These are phyloP conservation scores for Drosophila santomea DNA, from an alignment of 1,140 invertebrate species.

Conservation along the genomic window DNA sequence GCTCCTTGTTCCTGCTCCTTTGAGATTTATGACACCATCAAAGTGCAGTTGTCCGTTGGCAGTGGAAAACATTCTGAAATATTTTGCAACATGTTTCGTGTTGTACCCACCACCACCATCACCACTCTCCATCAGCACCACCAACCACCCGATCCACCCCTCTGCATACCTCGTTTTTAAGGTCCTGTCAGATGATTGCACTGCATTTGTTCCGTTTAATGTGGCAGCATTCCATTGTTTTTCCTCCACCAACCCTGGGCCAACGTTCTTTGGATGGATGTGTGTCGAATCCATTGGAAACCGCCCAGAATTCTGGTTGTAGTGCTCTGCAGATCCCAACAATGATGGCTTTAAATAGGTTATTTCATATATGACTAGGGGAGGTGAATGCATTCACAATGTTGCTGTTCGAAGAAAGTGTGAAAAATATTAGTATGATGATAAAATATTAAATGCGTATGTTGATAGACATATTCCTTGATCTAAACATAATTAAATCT, in stretches of 20 bases:
- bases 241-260: conserved; percentile 52
- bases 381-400: conserved; percentile 1
- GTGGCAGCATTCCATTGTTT: conserved; percentile 60
- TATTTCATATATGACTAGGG: conserved; percentile 3
- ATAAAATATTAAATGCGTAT: neutral
- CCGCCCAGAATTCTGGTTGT: conserved; percentile 33
- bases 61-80: conserved; percentile 40
- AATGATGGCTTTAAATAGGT: conserved; percentile 39
- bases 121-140: neutral
- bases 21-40: conserved; percentile 74
- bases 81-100: conserved; percentile 76
- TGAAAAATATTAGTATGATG: conserved; percentile 2
- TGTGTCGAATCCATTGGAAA: conserved; percentile 45
- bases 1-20: conserved; percentile 16
- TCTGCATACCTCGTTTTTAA: conserved; percentile 1
- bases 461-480: neutral
- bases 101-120: conserved; percentile 49
- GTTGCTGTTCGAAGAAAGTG: neutral
- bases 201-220: conserved; percentile 74
- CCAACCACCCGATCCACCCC: conserved; percentile 35
- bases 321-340: conserved; percentile 10
- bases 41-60: conserved; percentile 56
- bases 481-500: neutral
- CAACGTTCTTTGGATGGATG: conserved; percentile 45
- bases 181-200: conserved; percentile 53